Conservation (phyloP, 2,888 invertebrate species). For the Cataglyphis albicans region DNA sequence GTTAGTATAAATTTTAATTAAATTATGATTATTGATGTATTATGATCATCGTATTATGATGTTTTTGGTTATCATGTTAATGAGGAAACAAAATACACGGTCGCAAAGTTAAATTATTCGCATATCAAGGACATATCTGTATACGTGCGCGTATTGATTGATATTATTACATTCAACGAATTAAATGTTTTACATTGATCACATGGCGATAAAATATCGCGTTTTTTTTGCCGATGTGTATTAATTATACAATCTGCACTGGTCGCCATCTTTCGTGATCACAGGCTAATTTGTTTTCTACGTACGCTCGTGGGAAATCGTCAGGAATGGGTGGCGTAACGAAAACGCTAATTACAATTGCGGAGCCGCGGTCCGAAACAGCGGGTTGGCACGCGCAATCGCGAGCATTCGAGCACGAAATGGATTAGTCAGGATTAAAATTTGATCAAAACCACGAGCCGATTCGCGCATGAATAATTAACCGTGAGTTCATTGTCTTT, state of each 20-base stretch:
- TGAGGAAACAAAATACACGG: neutral
- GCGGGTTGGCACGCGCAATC: constrained; percentile 47
- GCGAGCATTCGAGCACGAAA: constrained; percentile 46
- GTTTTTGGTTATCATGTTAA: neutral
- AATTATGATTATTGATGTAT: constrained; percentile 1
- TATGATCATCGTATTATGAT: neutral
- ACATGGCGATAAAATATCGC: constrained; percentile 5
- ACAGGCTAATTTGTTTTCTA: constrained; percentile 39
- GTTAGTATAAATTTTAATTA: neutral
- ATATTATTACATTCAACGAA: constrained; percentile 9
- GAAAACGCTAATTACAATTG: constrained; percentile 66
- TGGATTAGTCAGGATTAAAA: constrained; percentile 61
- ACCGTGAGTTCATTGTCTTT: constrained; percentile 8
- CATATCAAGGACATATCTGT: neutral
- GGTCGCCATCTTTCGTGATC: constrained; percentile 18
- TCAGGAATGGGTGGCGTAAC: constrained; percentile 32
- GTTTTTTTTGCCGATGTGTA: constrained; percentile 8
- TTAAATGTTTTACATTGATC: constrained; percentile 14
- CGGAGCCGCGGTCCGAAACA: constrained; percentile 53
- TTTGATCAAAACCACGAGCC: constrained; percentile 48
- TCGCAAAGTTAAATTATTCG: constrained; percentile 11
- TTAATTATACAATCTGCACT: constrained; percentile 39
- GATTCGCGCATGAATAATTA: constrained; percentile 39
- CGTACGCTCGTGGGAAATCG: constrained; percentile 44
- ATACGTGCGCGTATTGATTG: neutral